These are phyloP conservation scores for Myotis pilosus DNA, from an alignment of 2,797 vertebrate species.

Conservation along the genomic window DNA sequence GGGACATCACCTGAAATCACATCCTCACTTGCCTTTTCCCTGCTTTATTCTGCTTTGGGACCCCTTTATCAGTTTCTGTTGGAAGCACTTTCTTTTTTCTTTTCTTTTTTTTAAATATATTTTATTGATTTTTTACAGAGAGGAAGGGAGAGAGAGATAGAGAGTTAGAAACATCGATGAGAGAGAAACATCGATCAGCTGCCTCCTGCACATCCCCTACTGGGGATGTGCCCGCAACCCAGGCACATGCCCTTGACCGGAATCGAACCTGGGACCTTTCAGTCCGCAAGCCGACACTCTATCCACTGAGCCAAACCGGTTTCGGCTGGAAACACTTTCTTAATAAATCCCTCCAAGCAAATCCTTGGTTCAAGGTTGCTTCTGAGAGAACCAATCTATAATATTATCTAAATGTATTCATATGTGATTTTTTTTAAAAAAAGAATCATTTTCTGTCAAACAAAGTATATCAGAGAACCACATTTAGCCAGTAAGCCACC, in stretches of 20 bases:
- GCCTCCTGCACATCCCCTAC: too few species aligned
- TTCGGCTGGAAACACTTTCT: not conserved
- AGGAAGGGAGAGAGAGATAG: too few species aligned
- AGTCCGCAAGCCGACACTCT: too few species aligned
- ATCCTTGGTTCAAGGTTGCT: not conserved
- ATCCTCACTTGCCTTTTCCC: not conserved
- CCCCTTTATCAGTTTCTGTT: not conserved
- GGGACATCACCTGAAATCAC: not conserved
- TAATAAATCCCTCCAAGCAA: not conserved
- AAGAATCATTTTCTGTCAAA: not conserved
- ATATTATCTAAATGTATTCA: not conserved
- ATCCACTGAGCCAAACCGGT: too few species aligned
- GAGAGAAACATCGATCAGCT: too few species aligned
- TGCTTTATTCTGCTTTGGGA: not conserved
- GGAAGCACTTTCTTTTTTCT: not conserved
- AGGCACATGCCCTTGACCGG: too few species aligned
- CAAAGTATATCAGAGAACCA: not conserved
- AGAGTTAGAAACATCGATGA: too few species aligned
- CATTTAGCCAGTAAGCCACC: not conserved
- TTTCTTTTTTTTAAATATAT: too few species aligned
- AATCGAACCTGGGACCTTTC: too few species aligned
- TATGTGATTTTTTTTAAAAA: not conserved
- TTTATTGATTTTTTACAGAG: too few species aligned
- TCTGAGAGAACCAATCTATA: not conserved
- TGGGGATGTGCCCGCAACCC: too few species aligned